These are phyloP conservation scores for Meiosimyza decipiens DNA, from an alignment of 2,888 invertebrate species.

Conservation along the genomic window DNA sequence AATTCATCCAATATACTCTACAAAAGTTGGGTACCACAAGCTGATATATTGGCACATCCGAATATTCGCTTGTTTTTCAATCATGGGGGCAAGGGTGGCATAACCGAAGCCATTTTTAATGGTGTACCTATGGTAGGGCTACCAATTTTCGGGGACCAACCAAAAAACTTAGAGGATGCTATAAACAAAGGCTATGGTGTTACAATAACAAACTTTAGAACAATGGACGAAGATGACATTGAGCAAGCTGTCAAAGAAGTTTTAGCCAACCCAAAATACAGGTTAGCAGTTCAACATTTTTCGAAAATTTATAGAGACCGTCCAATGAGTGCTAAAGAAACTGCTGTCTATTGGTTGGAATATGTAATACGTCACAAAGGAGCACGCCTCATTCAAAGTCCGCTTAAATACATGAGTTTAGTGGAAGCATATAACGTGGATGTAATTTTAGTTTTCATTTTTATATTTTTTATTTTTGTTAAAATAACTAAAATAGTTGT, in stretches of 20 bases:
- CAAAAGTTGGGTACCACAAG: constrained; percentile 74
- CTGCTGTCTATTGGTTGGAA: constrained; percentile 70
- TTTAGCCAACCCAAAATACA: constrained; percentile 47
- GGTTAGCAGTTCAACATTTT: constrained; percentile 59
- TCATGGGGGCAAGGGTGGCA: constrained; percentile 73
- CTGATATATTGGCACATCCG: constrained; percentile 71
- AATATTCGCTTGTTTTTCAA: constrained; percentile 71
- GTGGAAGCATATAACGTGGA: constrained; percentile 67
- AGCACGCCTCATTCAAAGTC: constrained; percentile 68
- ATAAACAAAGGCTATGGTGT: constrained; percentile 70
- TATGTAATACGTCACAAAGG: constrained; percentile 70
- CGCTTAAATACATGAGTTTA: constrained; percentile 66
- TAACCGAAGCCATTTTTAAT: constrained; percentile 71
- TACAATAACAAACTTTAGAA: constrained; percentile 36
- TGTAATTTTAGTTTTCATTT: constrained; percentile 49
- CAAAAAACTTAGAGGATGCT: constrained; percentile 72
- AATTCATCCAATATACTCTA: constrained; percentile 62
- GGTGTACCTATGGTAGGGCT: constrained; percentile 67
- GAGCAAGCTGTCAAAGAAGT: constrained; percentile 45
- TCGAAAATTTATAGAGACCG: constrained; percentile 68
- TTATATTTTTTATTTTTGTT: background rate
- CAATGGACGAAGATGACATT: constrained; percentile 43
- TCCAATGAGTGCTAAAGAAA: constrained; percentile 68
- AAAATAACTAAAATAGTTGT: constrained; percentile 20
- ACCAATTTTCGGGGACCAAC: constrained; percentile 50